Conservation (phyloP, 92 coral and sea anemone genomes). For the Pocillopora grandis region DNA sequence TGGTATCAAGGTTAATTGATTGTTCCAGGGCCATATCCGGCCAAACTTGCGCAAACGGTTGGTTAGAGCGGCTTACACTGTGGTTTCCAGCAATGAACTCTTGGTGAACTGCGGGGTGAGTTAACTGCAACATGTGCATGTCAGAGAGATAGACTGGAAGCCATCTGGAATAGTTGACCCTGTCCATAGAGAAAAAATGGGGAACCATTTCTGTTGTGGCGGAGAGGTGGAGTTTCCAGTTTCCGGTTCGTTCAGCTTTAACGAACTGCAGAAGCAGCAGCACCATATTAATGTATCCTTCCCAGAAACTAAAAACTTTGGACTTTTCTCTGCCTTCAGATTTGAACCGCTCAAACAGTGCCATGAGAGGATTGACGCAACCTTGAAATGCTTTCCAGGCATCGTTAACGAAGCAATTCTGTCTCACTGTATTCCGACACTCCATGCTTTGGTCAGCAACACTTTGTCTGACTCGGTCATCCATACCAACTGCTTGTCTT, state of each 20-base stretch:
- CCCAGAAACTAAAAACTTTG: constrained; percentile 40
- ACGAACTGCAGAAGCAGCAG: constrained; percentile 42
- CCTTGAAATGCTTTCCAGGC: constrained; percentile 32
- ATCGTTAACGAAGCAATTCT: constrained; percentile 14
- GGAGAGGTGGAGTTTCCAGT: constrained; percentile 54
- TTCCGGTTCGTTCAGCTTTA: constrained; percentile 52
- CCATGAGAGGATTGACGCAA: constrained; percentile 26
- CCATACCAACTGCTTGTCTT: constrained; percentile 35
- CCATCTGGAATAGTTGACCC: constrained; percentile 48
- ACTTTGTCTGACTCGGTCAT: constrained; percentile 6
- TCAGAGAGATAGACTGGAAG: constrained; percentile 50
- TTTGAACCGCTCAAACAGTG: constrained; percentile 23
- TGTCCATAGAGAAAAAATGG: constrained; percentile 58
- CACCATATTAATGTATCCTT: constrained; percentile 38
- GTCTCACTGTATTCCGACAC: constrained; percentile 30
- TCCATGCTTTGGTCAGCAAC: constrained; percentile 3
- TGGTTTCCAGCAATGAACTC: constrained; percentile 41
- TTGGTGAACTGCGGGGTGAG: constrained; percentile 32
- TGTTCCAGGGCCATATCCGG: constrained; percentile 5
- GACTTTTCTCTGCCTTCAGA: constrained; percentile 29
- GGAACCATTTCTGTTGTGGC: constrained; percentile 50
- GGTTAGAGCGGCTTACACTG: constrained; percentile 40
- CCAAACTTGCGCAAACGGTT: constrained; percentile 44
- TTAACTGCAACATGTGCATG: constrained; percentile 27
- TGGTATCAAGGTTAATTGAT: not conserved